phyloP scores from a whole-genome alignment of 2,113 vertebrate genomes.

The Perca flavescens region DNA sequence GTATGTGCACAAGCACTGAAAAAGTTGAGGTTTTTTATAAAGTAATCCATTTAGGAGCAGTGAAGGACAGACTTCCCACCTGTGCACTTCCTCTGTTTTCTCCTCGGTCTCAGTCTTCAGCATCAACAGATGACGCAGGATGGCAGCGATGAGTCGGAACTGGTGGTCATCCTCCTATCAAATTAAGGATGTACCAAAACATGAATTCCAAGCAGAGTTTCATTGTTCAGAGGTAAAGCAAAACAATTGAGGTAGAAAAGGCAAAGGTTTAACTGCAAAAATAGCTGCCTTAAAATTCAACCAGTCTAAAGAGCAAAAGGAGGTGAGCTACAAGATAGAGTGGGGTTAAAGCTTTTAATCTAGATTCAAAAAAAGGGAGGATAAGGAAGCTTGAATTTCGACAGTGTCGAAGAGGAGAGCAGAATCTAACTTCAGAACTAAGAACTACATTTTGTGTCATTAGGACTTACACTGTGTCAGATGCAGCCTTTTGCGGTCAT shows the following conservation, averaged over 20 bases:
- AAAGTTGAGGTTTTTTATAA: neutral
- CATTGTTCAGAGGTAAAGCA: neutral
- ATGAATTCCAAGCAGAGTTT: neutral
- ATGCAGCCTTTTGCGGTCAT: constrained; percentile 10
- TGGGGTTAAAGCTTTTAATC: neutral
- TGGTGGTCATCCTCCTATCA: constrained; percentile 92
- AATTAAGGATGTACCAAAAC: constrained; percentile 40
- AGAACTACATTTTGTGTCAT: neutral
- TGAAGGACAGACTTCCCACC: constrained; percentile 82
- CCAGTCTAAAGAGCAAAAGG: neutral
- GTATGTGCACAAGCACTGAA: neutral
- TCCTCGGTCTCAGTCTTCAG: constrained; percentile 92
- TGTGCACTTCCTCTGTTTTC: constrained; percentile 97
- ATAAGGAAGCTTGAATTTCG: constrained; percentile 32
- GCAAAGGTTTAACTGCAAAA: constrained; percentile 10
- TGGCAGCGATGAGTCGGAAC: constrained; percentile 91
- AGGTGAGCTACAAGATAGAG: neutral
- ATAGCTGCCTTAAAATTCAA: neutral
- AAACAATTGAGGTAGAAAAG: neutral
- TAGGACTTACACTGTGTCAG: constrained; percentile 52
- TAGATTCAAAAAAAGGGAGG: constrained; percentile 1
- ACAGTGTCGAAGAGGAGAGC: neutral
- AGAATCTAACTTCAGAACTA: constrained; percentile 13
- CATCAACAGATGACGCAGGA: constrained; percentile 95
- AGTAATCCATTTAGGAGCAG: neutral